phyloP scores from a whole-genome alignment of 2,888 invertebrate genomes.

The Anthophora plumipes region DNA sequence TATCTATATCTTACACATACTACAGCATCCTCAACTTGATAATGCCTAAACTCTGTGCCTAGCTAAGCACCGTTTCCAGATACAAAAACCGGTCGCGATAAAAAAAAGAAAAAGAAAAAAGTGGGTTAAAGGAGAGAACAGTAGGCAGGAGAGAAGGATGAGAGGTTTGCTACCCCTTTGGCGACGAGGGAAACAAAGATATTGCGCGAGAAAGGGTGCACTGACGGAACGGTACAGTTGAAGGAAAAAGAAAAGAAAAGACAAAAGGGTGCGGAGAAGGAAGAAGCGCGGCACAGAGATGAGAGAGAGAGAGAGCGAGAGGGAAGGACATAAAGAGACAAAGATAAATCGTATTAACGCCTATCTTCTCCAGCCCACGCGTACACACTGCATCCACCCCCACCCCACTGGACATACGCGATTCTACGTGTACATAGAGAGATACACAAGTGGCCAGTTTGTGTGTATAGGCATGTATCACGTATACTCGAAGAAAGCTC shows the following conservation, averaged over 20 bases:
- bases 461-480: background rate
- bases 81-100: constrained; percentile 35
- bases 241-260: background rate
- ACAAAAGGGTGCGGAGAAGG: background rate
- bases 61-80: constrained; percentile 3
- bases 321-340: constrained; percentile 39
- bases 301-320: background rate
- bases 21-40: too few species aligned
- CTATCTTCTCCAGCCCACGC: constrained; percentile 26
- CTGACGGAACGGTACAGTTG: too few species aligned
- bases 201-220: background rate
- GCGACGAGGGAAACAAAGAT: constrained; percentile 20
- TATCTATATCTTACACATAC: too few species aligned
- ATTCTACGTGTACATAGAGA: constrained; percentile 16
- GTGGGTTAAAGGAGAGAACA: constrained; percentile 56
- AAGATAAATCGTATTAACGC: constrained; percentile 61
- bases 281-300: background rate
- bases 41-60: background rate
- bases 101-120: constrained; percentile 61
- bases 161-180: constrained; percentile 34
- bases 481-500: background rate
- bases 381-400: background rate
- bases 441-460: constrained; percentile 20
- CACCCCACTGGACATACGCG: background rate
- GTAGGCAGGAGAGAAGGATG: background rate